Evolutionary conservation across 2,888 invertebrate species (phyloP), one percentile per base, ranked within the genome.

Genomic region (Lasioglossum marginatum): DNA sequence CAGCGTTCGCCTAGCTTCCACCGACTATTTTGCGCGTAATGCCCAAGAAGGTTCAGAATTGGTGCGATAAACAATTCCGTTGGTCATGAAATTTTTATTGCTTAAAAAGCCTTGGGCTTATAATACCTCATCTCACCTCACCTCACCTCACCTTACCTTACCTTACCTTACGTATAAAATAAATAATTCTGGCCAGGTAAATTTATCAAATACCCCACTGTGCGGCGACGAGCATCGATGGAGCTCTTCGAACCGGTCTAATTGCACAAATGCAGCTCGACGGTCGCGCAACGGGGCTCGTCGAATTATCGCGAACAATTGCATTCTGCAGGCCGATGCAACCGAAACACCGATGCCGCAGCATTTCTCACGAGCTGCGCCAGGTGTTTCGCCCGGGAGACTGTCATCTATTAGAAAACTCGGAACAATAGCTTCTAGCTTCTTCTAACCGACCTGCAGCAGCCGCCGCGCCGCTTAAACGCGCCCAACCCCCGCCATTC

Each of bases 291-390:
- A 52, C 52, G 52, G 5, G 8, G n/a, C 68, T 48, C 77, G 66
- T 37, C 77, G 77, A 77, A 66, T 66, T 34, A 77, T 77, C 66
- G 68, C 68, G 77, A 52, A 45, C 68, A 77, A 77, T 77, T 37
- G 48, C 43, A 37, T 77, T 66, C 45, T 5, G 43, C 43, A 23
- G 34, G 23, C 34, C 31, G 66, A 8, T 14, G 34, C 66, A 31
- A 34, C 27, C 66, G 66, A 10, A 27, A 14, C 31, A 23, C 66
- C 31, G 37, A 4, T 37, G 68, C 34, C 66, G 34, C 19, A 3
- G 66, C 66, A 37, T 37, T 68, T 68, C 23, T 68, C 68, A 68
- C 23, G 37, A n/a, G 68, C 23, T 10, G 37, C 37, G 37, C 37
- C 68, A 37, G 37, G 23, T 37, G 34, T 68, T 68, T 68, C 34